Conservation (phyloP, 2,113 vertebrate genomes). For the Aspiorhynchus laticeps region DNA sequence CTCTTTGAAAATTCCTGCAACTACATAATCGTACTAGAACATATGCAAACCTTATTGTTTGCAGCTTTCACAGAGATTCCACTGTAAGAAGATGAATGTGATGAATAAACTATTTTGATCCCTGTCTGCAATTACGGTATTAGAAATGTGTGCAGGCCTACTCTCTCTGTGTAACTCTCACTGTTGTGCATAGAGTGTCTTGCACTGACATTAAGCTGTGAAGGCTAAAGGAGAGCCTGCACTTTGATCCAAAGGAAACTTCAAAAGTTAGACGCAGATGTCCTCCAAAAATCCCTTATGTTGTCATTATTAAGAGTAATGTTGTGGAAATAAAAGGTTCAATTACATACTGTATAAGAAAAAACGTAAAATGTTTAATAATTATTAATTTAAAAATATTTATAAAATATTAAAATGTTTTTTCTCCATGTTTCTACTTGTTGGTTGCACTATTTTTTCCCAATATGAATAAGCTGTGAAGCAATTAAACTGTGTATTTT, state of each 20-base stretch:
- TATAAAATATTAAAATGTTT: neutral
- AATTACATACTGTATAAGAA: too few relatives aligned
- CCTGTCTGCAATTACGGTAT: neutral
- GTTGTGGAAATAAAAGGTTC: too few relatives aligned
- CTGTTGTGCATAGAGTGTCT: neutral
- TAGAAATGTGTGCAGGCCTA: neutral
- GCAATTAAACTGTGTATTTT: neutral
- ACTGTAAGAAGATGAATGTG: constrained; percentile 9
- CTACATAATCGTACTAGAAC: neutral
- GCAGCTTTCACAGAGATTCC: neutral
- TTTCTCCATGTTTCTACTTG: neutral
- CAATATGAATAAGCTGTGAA: neutral
- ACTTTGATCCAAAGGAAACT: constrained; percentile 9
- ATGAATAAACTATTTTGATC: constrained; percentile 10
- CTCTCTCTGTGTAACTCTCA: neutral
- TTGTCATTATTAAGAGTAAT: constrained; percentile 4
- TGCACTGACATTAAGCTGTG: constrained; percentile 17
- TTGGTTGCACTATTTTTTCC: neutral
- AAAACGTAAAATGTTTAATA: too few relatives aligned
- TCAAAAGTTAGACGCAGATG: neutral
- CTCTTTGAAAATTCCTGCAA: constrained; percentile 4
- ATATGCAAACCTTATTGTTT: constrained; percentile 5
- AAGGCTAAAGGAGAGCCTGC: neutral
- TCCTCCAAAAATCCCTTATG: neutral
- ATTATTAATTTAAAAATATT: neutral